Evolutionary conservation across 2,888 invertebrate species (phyloP), one percentile per base, ranked within the genome.

Genomic region (Abrostola triplasia): DNA sequence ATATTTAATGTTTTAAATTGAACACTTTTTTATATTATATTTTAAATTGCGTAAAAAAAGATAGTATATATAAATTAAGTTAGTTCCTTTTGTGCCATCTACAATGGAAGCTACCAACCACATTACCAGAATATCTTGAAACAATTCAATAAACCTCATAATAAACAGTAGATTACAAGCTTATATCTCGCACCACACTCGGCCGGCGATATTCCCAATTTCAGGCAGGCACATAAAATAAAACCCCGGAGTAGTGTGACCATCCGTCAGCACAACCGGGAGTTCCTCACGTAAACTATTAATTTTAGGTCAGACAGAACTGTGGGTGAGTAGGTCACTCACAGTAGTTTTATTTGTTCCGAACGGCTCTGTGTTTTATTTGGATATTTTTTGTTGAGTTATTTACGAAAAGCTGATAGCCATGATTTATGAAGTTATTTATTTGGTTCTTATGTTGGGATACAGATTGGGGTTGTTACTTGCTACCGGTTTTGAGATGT

Each of bases 141-240:
- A 47, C 9, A 47, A 47, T 9, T 47, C 44, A 47, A 47, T 47
- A 9, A 24, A 9, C 24, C 8, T 47, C 13, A 9, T 47, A 47
- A 47, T 47, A 47, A 47, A 47, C 44, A 13, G 13, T 24, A 10
- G 44, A 47, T 47, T 47, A 24, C 9, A 11, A 59, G 53, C 36
- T 54, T 58, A 10, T 63, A n/a, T 47, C 59, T 70, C 51, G 51
- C 8, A 36, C 71, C 64, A 59, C 52, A 49, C 55, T 40, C 60
- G 59, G 50, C 60, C 62, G 60, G 64, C 69, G 67, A 76, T 80
- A 79, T 77, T 77, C 70, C 77, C 78, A 78, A 82, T 81, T 83
- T 77, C 68, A 74, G 73, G 49, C 62, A 68, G 49, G 63, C 67
- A 70, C 74, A 81, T 84, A 81, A 85, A 85, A 82, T 79, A 69